Evolutionary conservation across 2,888 invertebrate genomes (phyloP).

Genomic region (Limnephilus lunatus): DNA sequence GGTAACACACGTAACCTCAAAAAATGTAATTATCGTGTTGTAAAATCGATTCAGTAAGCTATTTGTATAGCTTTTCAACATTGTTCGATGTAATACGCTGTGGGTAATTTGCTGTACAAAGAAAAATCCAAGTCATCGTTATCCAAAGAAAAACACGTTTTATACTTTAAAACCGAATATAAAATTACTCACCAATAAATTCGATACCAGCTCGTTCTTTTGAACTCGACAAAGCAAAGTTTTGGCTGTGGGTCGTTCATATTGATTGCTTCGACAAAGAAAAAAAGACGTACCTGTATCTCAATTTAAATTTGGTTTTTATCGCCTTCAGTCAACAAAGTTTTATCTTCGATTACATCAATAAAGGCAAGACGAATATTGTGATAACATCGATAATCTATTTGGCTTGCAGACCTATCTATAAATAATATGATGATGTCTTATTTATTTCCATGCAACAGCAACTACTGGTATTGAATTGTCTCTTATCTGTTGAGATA

Average conservation of each 20-base stretch:
- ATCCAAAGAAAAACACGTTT: background rate
- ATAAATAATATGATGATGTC: background rate
- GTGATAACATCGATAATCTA: background rate
- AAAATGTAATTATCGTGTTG: background rate
- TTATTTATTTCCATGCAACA: background rate
- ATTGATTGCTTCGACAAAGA: background rate
- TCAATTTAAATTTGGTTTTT: background rate
- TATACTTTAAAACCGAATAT: background rate
- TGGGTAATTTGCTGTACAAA: background rate
- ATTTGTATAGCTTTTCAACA: background rate
- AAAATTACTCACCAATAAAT: background rate
- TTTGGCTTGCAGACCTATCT: background rate
- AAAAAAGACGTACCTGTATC: background rate
- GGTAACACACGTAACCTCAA: background rate
- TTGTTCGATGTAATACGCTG: background rate
- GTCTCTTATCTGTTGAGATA: slow-evolving; percentile 25
- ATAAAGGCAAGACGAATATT: background rate
- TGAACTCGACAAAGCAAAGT: background rate
- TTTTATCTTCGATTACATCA: background rate
- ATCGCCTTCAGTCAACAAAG: background rate
- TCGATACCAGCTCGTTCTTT: background rate
- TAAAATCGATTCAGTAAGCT: background rate
- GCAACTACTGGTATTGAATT: background rate
- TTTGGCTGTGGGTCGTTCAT: background rate
- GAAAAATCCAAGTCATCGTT: background rate